Evolutionary conservation across 2,113 vertebrate genomes (phyloP).

Genomic region (Puffinus mauretanicus): DNA sequence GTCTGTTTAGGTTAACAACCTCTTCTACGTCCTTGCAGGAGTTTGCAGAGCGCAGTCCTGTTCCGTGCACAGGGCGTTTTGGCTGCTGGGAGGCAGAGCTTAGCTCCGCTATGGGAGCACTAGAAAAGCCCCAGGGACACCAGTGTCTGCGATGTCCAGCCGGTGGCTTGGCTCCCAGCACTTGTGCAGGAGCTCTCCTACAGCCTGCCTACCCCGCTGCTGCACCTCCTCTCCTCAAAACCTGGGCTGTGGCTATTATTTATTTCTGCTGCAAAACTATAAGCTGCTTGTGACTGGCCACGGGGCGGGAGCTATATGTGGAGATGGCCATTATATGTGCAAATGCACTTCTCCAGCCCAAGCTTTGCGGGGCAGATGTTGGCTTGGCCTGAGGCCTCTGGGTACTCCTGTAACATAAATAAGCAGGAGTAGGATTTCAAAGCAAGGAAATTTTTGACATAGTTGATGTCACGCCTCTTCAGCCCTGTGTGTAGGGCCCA

Average conservation of each 20-base stretch:
- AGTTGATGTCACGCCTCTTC: not conserved
- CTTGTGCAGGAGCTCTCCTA: not conserved
- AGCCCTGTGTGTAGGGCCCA: not conserved
- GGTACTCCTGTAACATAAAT: not conserved
- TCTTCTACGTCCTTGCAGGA: not conserved
- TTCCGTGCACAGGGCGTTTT: not conserved
- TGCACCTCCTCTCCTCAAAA: not conserved
- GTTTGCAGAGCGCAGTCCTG: not conserved
- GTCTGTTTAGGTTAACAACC: not conserved
- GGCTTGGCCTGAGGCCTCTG: slow-evolving; percentile 10
- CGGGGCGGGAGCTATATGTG: fast-evolving
- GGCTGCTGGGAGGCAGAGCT: not conserved
- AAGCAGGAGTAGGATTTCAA: slow-evolving; percentile 42
- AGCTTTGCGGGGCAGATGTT: not conserved
- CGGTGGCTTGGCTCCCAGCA: not conserved
- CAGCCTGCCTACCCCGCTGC: not conserved
- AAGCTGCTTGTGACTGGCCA: not conserved
- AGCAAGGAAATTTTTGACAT: slow-evolving; percentile 13
- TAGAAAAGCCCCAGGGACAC: not conserved
- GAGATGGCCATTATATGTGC: not conserved
- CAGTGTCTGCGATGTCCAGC: fast-evolving
- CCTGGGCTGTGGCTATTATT: not conserved
- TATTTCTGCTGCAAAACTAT: not conserved
- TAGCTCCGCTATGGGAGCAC: not conserved
- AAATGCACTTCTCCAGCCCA: not conserved